Percentiles rank a stretch among this genome's conserved stretches.
Evolutionary conservation across 2,113 vertebrate species (phyloP).

Genomic region (Crocuta crocuta): DNA sequence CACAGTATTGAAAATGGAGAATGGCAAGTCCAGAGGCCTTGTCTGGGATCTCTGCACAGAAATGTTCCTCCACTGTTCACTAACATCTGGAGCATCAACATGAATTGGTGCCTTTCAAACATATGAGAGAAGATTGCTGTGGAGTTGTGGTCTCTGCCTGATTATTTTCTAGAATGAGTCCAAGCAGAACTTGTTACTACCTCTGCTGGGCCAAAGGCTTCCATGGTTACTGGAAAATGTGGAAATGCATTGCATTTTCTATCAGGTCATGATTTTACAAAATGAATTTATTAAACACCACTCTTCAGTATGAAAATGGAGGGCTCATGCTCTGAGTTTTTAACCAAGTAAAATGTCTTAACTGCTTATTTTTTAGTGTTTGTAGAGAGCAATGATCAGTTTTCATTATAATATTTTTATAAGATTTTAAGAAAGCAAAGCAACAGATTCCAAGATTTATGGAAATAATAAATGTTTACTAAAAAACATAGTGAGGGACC

Average conservation of each 20-base stretch:
- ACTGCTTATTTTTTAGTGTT: neutral
- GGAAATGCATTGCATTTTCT: neutral
- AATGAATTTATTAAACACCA: neutral
- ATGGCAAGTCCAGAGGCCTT: neutral
- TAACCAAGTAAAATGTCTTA: neutral
- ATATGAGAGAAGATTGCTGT: neutral
- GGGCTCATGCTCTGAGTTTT: neutral
- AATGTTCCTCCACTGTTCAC: neutral
- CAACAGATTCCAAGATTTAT: neutral
- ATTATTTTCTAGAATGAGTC: neutral
- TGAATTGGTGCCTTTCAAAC: neutral
- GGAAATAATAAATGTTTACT: neutral
- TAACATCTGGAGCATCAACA: neutral
- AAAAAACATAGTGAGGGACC: neutral
- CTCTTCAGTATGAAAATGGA: neutral
- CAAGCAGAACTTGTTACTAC: neutral
- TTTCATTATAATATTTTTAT: neutral
- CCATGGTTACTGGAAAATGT: neutral
- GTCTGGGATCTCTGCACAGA: no score
- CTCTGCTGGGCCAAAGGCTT: neutral
- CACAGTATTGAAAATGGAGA: neutral
- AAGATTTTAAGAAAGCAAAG: conserved; percentile 2
- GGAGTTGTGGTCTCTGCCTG: neutral
- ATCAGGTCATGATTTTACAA: neutral
- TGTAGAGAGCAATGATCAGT: neutral